phyloP scores from a whole-genome alignment of 2,797 vertebrate genomes.

The Poeciliopsis infans region DNA sequence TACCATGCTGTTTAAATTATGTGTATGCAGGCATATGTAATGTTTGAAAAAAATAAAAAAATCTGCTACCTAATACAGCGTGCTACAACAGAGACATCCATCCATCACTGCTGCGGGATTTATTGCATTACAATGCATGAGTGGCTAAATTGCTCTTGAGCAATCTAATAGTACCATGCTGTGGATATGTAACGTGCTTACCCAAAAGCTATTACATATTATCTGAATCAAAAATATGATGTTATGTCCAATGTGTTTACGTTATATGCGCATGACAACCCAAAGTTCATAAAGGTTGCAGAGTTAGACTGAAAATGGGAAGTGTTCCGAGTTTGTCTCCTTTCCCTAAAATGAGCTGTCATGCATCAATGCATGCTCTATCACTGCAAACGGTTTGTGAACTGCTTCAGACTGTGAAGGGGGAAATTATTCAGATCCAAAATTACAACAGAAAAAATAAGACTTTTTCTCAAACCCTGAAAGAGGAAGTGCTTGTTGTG shows the following conservation, averaged over 20 bases:
- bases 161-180: constrained; percentile 1
- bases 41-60: background rate
- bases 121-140: constrained; percentile 18
- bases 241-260: background rate
- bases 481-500: background rate
- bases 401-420: background rate
- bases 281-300: background rate
- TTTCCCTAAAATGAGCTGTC: background rate
- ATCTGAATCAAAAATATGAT: constrained; percentile 3
- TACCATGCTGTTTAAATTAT: background rate
- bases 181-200: constrained; percentile 21
- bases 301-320: background rate
- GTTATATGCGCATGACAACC: background rate
- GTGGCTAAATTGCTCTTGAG: background rate
- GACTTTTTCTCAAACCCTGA: background rate
- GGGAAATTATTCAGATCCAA: background rate
- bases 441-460: background rate
- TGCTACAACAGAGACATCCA: background rate
- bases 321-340: background rate
- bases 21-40: background rate
- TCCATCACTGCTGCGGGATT: constrained; percentile 14
- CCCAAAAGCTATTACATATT: constrained; percentile 10
- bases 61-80: background rate
- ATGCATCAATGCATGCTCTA: background rate
- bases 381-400: background rate